A percentile compares a stretch with the other conserved stretches of the same genome.
phyloP scores from a whole-genome alignment of 1,140 invertebrate genomes.

The Saxidomus purpurata region DNA sequence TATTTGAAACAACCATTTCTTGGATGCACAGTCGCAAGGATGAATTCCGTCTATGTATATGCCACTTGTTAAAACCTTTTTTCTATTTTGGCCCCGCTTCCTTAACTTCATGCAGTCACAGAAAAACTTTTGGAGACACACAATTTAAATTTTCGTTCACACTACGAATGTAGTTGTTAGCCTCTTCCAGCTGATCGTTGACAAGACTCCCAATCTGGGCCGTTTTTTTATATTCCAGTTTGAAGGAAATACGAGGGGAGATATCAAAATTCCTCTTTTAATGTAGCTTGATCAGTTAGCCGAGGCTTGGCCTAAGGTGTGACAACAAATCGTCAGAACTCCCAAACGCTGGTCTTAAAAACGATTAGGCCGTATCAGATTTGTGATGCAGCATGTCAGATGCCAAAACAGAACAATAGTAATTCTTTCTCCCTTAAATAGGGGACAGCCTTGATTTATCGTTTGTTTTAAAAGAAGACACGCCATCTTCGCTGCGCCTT shows the following conservation, averaged over 20 bases:
- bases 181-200: not conserved
- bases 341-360: not conserved
- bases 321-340: not conserved
- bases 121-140: not conserved
- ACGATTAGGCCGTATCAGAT: not conserved
- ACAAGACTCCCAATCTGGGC: not conserved
- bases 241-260: not conserved
- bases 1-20: not conserved
- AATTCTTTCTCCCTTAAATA: not conserved
- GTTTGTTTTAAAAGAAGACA: not conserved
- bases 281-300: not conserved
- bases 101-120: constrained; percentile 10
- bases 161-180: not conserved
- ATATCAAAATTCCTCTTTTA: not conserved
- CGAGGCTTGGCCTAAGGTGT: not conserved
- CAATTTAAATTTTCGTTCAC: not conserved
- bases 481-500: not conserved
- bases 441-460: not conserved
- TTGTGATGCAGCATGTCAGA: not conserved
- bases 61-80: not conserved
- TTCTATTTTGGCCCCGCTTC: not conserved
- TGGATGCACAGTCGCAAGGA: not conserved
- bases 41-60: not conserved
- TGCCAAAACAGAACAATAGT: not conserved
- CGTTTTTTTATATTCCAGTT: constrained; percentile 3